These are phyloP conservation scores for Anguilla rostrata DNA, from an alignment of 2,113 vertebrate genomes.

Conservation along the genomic window DNA sequence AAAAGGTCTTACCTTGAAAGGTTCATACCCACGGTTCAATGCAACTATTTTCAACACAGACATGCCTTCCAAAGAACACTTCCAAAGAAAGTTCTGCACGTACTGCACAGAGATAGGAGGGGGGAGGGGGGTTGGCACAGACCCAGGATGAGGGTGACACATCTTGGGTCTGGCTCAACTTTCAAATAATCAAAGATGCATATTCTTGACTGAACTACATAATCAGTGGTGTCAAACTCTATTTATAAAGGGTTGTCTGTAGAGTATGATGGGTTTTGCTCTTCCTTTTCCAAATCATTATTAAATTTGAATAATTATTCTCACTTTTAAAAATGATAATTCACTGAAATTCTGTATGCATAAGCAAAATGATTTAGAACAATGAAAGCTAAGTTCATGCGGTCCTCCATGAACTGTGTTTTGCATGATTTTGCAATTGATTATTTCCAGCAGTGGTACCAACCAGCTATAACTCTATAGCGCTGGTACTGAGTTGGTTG, in stretches of 20 bases:
- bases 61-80: slow-evolving; percentile 5
- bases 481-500: neutral
- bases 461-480: neutral
- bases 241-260: neutral
- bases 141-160: neutral
- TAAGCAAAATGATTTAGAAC: too few species aligned
- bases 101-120: neutral
- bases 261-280: neutral
- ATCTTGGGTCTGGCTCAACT: neutral
- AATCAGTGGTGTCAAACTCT: neutral
- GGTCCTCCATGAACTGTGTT: too few species aligned
- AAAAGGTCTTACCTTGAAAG: slow-evolving; percentile 28
- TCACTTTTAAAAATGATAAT: neutral
- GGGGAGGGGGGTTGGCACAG: neutral
- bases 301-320: neutral
- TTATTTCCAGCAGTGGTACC: neutral
- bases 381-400: too few species aligned
- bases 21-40: slow-evolving; percentile 9
- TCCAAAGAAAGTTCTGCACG: neutral
- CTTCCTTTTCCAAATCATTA: neutral
- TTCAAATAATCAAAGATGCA: neutral
- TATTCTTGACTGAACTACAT: neutral
- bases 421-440: too few species aligned
- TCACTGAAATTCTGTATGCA: neutral
- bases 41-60: slow-evolving; percentile 21